Base-by-base conservation (phyloP, 2,797 vertebrate genomes). In the Phaenicophaeus curvirostris region DNA sequence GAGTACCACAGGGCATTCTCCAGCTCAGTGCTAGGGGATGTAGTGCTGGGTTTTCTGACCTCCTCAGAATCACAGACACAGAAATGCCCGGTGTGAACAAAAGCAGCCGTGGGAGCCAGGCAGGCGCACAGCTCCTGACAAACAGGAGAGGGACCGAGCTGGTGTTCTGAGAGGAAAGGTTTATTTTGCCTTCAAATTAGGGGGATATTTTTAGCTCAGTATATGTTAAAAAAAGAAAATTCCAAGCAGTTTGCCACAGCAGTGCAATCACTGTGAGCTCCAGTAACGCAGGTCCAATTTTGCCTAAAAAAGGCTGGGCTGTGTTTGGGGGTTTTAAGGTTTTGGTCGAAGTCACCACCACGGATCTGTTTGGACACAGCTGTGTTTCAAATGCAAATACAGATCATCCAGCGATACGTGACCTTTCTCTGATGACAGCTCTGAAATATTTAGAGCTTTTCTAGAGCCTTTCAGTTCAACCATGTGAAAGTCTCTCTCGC, bases 81-180 rank as follows among this genome's bases (percentile, higher is more conserved):
- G 37, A 31, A 50, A 35, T 57, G 58, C 48, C 48, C 28, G 19
- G 16, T 46, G 27, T n/a, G 48, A 78, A 58, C 41, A 62, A 65
- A 78, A 16, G 6, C 14, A 37, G 50, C 5, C 2, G 0, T 6
- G 10, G 46, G 33, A 76, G 74, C 44, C 35, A 7, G 58, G 48
- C 0, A 0, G 16, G 25, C 13, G 19, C 53, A 4, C 35, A 8
- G 53, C 63, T 78, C 48, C 46, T 20, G 62, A 20, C 24, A 15
- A 4, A 27, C 37, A 23, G 31, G 24, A 54, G 15, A 53, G 25
- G 27, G 39, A 46, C 15, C 0, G 3, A 17, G 11, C 0, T 28
- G 18, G 13, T 23, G 8, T 50, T 75, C 23, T 28, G 25, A 67
- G 46, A 74, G 44, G 42, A 75, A 78, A 90, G 31, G 53, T 57